These are phyloP conservation scores for Vannuccia rotundouncinata DNA, from an alignment of 2,888 invertebrate genomes.

Conservation along the genomic window DNA sequence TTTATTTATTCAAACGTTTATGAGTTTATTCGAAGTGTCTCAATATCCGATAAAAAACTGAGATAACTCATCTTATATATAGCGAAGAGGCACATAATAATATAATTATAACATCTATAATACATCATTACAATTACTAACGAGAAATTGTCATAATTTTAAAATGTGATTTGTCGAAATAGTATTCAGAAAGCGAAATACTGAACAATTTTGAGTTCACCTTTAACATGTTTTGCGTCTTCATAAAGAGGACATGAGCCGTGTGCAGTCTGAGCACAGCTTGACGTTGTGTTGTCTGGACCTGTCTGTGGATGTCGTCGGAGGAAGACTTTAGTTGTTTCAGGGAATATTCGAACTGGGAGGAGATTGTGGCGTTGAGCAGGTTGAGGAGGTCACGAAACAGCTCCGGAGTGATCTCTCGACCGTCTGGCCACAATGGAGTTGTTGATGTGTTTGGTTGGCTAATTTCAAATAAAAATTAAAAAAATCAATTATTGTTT, in stretches of 20 bases:
- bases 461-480: background rate
- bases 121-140: no score
- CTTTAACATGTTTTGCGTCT: background rate
- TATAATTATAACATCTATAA: no score
- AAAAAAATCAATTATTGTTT: background rate
- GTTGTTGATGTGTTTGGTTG: background rate
- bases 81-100: no score
- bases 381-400: background rate
- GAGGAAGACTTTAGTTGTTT: background rate
- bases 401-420: background rate
- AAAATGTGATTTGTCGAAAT: no score
- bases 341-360: background rate
- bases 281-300: background rate
- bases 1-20: no score
- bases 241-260: background rate
- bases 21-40: no score
- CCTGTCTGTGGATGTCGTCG: background rate
- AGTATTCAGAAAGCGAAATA: no score
- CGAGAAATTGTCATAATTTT: no score
- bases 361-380: background rate
- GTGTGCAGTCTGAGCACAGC: background rate
- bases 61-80: no score
- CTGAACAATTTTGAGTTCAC: no score
- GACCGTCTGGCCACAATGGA: background rate
- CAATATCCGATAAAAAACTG: no score